phyloP scores from a whole-genome alignment of 2,888 invertebrate genomes.

The Conops quadrifasciatus region DNA sequence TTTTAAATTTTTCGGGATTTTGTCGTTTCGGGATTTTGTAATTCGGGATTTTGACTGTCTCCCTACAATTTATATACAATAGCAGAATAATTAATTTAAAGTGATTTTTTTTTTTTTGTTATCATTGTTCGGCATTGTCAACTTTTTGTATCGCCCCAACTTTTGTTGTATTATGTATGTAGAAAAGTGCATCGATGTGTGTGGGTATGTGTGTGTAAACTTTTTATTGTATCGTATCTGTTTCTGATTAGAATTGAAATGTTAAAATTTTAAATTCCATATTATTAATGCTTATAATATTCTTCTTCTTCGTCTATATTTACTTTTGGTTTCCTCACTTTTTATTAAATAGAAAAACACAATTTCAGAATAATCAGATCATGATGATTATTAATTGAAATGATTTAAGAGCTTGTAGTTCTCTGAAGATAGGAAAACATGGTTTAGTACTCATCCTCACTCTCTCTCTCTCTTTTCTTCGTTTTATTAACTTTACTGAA shows the following conservation, averaged over 20 bases:
- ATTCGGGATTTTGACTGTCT: no score
- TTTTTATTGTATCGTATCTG: neutral
- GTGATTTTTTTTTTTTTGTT: neutral
- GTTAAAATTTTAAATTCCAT: conserved; percentile 15
- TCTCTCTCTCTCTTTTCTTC: conserved; percentile 26
- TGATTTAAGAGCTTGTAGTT: no score
- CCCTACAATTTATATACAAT: no score
- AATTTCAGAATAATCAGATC: conserved; percentile 23
- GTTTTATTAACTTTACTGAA: conserved; percentile 26
- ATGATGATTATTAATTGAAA: neutral
- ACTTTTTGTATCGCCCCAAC: no score
- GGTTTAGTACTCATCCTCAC: conserved; percentile 2
- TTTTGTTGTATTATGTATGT: no score
- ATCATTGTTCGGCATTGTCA: no score
- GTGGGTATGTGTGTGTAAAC: conserved; percentile 16
- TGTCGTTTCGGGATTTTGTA: neutral
- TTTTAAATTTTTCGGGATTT: no score
- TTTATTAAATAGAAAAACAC: conserved; percentile 14
- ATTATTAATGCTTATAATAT: neutral
- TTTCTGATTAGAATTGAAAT: conserved; percentile 23
- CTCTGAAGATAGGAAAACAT: neutral
- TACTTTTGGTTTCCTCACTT: no score
- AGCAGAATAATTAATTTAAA: neutral
- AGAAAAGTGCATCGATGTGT: conserved; percentile 2
- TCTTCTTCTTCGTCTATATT: no score